These are phyloP conservation scores for Tryphoninae sp. DNA, from an alignment of 2,888 invertebrate genomes.

Conservation along the genomic window DNA sequence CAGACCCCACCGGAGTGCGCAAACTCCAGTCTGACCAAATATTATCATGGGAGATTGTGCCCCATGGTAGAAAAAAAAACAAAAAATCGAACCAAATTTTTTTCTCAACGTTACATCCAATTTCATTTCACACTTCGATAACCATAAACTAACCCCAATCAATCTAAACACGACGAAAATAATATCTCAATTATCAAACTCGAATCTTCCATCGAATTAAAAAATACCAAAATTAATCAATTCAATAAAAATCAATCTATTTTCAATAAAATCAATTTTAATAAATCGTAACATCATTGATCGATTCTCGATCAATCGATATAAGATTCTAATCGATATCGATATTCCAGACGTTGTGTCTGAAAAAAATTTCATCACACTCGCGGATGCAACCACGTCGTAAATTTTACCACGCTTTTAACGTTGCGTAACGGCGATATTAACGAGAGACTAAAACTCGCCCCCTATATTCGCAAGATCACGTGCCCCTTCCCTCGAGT, in stretches of 20 bases:
- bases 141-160: background rate
- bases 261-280: too few species aligned
- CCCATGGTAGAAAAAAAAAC: background rate
- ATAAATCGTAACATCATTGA: too few species aligned
- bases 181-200: background rate
- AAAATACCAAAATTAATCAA: too few species aligned
- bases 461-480: background rate
- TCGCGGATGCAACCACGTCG: background rate
- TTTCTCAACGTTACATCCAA: background rate
- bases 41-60: slow-evolving; percentile 28
- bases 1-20: slow-evolving; percentile 15
- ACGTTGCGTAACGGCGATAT: background rate
- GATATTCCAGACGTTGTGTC: too few species aligned
- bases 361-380: too few species aligned
- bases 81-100: slow-evolving; percentile 15
- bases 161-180: background rate
- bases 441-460: background rate
- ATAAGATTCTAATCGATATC: too few species aligned
- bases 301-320: too few species aligned
- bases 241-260: too few species aligned
- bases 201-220: background rate
- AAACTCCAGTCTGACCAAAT: slow-evolving; percentile 45
- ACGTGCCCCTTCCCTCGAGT: background rate
- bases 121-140: background rate
- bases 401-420: background rate